A percentile compares a stretch with the other conserved stretches of the same genome.
phyloP scores from a whole-genome alignment of 2,797 vertebrate species.

The Phrynocephalus guinanensis region DNA sequence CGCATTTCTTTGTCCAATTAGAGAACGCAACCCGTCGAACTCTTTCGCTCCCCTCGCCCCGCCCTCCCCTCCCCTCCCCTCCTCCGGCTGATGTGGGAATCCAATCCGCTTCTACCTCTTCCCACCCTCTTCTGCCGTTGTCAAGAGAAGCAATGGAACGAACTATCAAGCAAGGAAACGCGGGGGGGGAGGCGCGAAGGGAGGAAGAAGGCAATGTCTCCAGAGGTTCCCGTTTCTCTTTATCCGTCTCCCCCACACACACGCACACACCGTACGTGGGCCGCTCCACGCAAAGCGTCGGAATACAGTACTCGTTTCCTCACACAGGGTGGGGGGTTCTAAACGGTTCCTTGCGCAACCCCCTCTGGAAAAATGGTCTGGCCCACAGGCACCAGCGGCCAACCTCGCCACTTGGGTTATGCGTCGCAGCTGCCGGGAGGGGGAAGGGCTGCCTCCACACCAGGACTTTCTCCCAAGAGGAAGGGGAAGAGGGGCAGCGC shows the following conservation, averaged over 20 bases:
- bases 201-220: conserved; percentile 13
- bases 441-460: too few relatives aligned
- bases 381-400: not conserved
- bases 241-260: not conserved
- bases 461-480: too few relatives aligned
- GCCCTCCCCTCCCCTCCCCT: too few relatives aligned
- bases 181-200: not conserved
- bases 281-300: too few relatives aligned
- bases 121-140: not conserved
- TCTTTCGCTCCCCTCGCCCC: not conserved
- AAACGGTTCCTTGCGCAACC: not conserved
- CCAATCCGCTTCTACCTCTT: conserved; percentile 12
- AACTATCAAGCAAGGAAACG: conserved; percentile 20
- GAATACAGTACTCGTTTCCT: not conserved
- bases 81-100: not conserved
- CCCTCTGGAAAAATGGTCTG: not conserved
- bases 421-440: too few relatives aligned
- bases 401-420: not conserved
- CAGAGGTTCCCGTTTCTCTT: not conserved
- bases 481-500: not conserved
- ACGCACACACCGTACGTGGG: not conserved
- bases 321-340: not conserved
- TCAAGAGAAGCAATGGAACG: not conserved
- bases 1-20: conserved; percentile 44
- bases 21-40: conserved; percentile 6